Evolutionary conservation across 2,888 invertebrate species (phyloP).

Genomic region (Ptilodon capucinus): DNA sequence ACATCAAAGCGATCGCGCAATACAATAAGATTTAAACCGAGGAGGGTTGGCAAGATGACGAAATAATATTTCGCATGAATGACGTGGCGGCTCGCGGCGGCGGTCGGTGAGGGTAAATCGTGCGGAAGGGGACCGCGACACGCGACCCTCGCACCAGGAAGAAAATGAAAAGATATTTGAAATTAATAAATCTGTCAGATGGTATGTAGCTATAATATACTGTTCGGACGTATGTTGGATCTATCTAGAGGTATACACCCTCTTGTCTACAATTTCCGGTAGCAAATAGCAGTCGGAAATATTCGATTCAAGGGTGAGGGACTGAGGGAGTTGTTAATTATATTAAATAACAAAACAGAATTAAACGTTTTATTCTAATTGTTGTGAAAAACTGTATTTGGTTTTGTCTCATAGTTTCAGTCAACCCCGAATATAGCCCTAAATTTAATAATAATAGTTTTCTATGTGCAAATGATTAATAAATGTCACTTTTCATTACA

Average conservation of each 20-base stretch:
- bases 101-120: constrained; percentile 42
- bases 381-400: too few species aligned
- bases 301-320: neutral
- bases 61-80: constrained; percentile 61
- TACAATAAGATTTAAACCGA: constrained; percentile 59
- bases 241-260: neutral
- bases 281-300: neutral
- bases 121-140: constrained; percentile 54
- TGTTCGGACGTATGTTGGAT: neutral
- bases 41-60: constrained; percentile 53
- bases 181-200: constrained; percentile 34
- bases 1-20: constrained; percentile 51
- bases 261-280: neutral
- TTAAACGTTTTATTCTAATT: too few species aligned
- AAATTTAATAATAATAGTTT: too few species aligned
- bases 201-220: neutral
- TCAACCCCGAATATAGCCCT: too few species aligned
- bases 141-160: constrained; percentile 31
- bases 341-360: too few species aligned
- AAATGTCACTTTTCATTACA: too few species aligned
- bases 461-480: too few species aligned
- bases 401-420: neutral
- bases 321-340: too few species aligned
- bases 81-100: constrained; percentile 51
- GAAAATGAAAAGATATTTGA: constrained; percentile 30